Conservation (phyloP, 2,888 invertebrate species). For the Tuta absoluta region DNA sequence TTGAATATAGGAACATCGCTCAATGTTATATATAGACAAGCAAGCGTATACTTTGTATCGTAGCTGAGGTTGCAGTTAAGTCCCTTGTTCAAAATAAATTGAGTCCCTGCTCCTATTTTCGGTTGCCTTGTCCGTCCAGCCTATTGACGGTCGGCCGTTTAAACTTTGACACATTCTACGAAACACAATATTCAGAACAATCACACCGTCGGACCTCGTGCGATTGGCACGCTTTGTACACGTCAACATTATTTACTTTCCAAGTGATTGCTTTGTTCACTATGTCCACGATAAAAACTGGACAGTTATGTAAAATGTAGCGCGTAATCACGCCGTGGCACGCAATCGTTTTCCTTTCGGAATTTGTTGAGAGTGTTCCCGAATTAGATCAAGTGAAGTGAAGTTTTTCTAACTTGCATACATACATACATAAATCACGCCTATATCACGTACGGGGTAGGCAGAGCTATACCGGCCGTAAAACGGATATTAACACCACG, state of each 20-base stretch:
- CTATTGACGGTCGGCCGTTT: background rate
- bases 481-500: no score
- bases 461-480: no score
- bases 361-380: background rate
- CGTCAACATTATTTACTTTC: conserved; percentile 7
- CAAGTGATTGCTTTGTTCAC: conserved; percentile 7
- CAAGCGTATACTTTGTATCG: background rate
- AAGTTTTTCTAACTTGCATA: background rate
- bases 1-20: background rate
- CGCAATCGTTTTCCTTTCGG: conserved; percentile 8
- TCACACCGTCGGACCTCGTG: background rate
- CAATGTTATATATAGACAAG: background rate
- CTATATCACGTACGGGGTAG: no score
- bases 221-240: conserved; percentile 2
- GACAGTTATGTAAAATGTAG: background rate
- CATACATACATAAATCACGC: background rate
- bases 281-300: background rate
- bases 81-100: background rate
- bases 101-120: background rate
- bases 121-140: background rate
- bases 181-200: conserved; percentile 5
- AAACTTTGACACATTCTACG: background rate
- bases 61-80: background rate
- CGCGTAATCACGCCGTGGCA: conserved; percentile 4
- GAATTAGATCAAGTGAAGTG: conserved; percentile 1